These are phyloP conservation scores for Apis dorsata DNA, from an alignment of 1,140 invertebrate genomes.

Conservation along the genomic window DNA sequence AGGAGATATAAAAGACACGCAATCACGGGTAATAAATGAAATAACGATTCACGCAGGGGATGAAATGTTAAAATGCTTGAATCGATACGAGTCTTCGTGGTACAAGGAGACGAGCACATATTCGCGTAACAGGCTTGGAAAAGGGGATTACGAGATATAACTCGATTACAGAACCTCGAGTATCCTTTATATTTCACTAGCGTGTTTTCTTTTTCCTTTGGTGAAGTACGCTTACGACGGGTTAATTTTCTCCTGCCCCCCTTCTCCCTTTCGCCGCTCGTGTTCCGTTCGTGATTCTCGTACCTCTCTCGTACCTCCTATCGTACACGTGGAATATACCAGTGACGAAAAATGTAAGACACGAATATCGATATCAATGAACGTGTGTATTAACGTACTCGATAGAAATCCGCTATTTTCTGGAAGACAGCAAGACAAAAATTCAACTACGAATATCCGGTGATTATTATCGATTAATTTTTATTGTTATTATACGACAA, in stretches of 20 bases:
- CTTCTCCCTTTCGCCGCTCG: slow-evolving; percentile 31
- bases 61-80: neutral
- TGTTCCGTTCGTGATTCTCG: slow-evolving; percentile 27
- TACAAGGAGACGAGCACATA: neutral
- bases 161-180: slow-evolving; percentile 65
- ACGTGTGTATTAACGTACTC: neutral
- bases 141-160: slow-evolving; percentile 57
- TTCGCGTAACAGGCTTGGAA: neutral
- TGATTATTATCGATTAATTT: neutral
- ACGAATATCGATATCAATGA: neutral
- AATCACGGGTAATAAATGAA: neutral
- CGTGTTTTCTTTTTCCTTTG: slow-evolving; percentile 56
- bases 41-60: neutral
- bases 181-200: slow-evolving; percentile 62
- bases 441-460: neutral
- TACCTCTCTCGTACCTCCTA: too few relatives aligned
- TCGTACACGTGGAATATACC: neutral
- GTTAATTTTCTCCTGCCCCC: slow-evolving; percentile 66
- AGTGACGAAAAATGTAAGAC: slow-evolving; percentile 20
- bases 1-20: neutral
- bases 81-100: neutral
- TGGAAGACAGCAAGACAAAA: neutral
- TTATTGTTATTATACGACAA: neutral
- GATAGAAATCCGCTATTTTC: neutral
- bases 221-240: slow-evolving; percentile 62